Evolutionary conservation across 2,888 invertebrate genomes (phyloP), one percentile per base, ranked within the genome.

Genomic region (Cryptophagus acutangulus): DNA sequence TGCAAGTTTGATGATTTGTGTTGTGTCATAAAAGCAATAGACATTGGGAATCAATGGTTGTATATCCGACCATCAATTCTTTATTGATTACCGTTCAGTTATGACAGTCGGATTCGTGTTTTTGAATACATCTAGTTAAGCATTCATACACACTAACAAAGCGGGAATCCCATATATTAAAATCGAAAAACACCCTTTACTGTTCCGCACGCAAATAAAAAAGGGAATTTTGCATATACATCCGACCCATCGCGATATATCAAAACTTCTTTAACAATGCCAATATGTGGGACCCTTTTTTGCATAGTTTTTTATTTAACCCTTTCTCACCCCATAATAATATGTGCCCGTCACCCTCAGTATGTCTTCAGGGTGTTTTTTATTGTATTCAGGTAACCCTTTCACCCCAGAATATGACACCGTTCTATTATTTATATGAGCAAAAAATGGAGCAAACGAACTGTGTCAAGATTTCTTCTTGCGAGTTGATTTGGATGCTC

Each of bases 81-180:
- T 63, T 61, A 69, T 69, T 69, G 69, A 69, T 69, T 66, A 63
- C 63, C 65, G 62, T 66, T 67, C 66, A 55, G 69, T 69, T 69
- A 67, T 69, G 69, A 69, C 69, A 69, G 64, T 66, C 60, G 62
- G 54, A 64, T 67, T 65, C 67, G 31, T 66, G 65, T 63, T 63
- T 56, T 52, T 69, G 68, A 69, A 69, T 69, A 66, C 68, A 67
- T 66, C 70, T 70, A 69, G 70, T 70, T 70, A 70, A 61, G 65
- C 70, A 70, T 69, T 69, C 69, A 69, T 67, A 62, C 56, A 61
- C 47, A 53, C 39, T 17, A 51, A 58, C 66, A 66, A 66, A 62
- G 62, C 63, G 57, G 26, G 55, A 64, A 66, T 65, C 62, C 62
- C 65, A 65, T 66, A 66, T 65, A 66, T 66, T 63, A 61, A 61